These are phyloP conservation scores for Nycticebus coucang DNA, from an alignment of 2,113 vertebrate species.

Conservation along the genomic window DNA sequence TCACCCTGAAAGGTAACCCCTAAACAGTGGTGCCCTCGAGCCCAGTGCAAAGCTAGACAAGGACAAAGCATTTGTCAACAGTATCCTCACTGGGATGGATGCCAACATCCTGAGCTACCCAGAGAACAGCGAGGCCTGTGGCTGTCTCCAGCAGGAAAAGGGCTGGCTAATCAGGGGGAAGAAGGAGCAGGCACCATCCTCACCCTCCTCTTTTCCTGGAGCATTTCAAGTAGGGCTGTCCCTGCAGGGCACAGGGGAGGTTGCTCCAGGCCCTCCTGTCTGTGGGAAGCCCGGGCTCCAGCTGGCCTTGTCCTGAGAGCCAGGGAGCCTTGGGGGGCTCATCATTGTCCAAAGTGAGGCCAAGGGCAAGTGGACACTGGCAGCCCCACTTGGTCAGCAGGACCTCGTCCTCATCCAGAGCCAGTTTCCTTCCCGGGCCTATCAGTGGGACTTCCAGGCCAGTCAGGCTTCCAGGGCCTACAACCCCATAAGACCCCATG, in stretches of 20 bases:
- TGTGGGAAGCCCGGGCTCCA: fast-evolving
- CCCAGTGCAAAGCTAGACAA: neutral
- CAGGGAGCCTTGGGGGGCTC: neutral
- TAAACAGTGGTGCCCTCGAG: too few relatives aligned
- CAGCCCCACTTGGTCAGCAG: fast-evolving
- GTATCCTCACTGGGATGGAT: fast-evolving
- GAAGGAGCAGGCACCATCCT: too few relatives aligned
- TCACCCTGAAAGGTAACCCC: neutral
- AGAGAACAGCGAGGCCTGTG: neutral
- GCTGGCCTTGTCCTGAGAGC: neutral
- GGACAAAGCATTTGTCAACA: fast-evolving
- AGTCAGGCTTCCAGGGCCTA: neutral
- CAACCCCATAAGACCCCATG: fast-evolving
- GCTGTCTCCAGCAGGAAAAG: neutral
- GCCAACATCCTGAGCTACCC: neutral
- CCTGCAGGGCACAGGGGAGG: neutral
- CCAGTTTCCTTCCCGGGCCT: neutral
- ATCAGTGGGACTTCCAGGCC: fast-evolving
- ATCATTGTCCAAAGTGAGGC: fast-evolving
- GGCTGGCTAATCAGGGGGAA: neutral
- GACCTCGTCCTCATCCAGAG: fast-evolving
- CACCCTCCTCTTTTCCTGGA: fast-evolving
- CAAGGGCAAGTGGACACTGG: fast-evolving
- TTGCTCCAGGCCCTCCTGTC: neutral
- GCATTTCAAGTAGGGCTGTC: neutral